Conservation (phyloP, 2,888 invertebrate genomes). For the Drosophila mimica region DNA sequence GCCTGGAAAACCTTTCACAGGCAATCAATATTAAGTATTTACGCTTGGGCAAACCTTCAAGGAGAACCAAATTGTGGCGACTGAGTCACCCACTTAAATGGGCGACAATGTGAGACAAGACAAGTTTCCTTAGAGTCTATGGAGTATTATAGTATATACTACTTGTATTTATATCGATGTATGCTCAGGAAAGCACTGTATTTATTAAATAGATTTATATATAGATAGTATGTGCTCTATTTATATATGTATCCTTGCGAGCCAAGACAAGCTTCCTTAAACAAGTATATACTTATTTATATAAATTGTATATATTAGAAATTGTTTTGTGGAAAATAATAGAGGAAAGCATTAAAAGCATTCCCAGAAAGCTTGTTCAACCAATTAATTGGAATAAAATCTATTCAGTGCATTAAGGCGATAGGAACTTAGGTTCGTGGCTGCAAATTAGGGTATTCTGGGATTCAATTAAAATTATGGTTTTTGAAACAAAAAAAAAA, state of each 20-base stretch:
- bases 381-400: neutral
- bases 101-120: neutral
- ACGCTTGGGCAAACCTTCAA: conserved; percentile 45
- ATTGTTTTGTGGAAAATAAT: neutral
- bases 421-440: no score
- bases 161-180: neutral
- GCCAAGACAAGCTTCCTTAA: neutral
- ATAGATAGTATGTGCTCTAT: neutral
- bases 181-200: neutral
- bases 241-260: neutral
- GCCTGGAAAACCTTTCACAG: conserved; percentile 32
- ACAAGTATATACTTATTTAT: neutral
- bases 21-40: conserved; percentile 59
- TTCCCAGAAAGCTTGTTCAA: neutral
- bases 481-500: neutral
- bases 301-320: neutral
- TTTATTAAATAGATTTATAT: neutral
- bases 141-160: neutral
- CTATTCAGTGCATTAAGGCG: neutral
- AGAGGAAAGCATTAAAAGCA: neutral
- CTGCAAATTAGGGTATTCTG: neutral
- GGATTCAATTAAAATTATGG: neutral
- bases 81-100: conserved; percentile 12
- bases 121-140: neutral
- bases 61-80: neutral